Evolutionary conservation across 2,888 invertebrate genomes (phyloP), one percentile per base, ranked within the genome.

Genomic region (Tetragonisca angustula): DNA sequence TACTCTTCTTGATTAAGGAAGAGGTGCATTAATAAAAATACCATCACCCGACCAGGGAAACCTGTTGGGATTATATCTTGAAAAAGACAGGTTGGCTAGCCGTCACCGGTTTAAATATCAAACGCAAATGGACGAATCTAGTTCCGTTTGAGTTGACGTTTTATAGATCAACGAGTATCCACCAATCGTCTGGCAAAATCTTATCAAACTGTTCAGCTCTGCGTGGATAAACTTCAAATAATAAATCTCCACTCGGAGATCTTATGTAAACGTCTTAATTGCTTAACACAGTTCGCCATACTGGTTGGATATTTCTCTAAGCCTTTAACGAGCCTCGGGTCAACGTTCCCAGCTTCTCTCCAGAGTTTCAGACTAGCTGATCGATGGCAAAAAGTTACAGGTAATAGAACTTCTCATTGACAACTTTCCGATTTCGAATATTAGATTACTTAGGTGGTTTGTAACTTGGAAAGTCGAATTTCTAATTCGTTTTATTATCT

Each of bases 31-130:
- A 27, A 59, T n/a, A 65, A 78, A 78, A 78, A 59, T 72, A 49
- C n/a, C 27, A 50, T 50, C 4, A 19, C 73, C 36, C 64, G 11
- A 54, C n/a, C 54, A 11, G 49, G 36, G n/a, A 74, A 77, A 85
- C 83, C 83, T 61, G 79, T 79, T 59, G 36, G 62, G 27, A 59
- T 65, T 59, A 59, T 61, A 49, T 69, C 2, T 61, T 76, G 49
- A 59, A 75, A 80, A 77, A 80, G 36, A 64, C 21, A 56, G 61
- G 21, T 43, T 17, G 79, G 72, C 67, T 71, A 56, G 79, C 61
- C 61, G 81, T 59, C 81, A 84, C 86, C 76, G 81, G 84, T 84
- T 86, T 84, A 81, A 84, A 81, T 86, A 86, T 79, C 84, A 81
- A 81, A 62, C 24, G 72, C 50, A 50, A 73, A 75, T 64, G 62